Conservation (phyloP, 1,140 invertebrate species). For the Pseudomyrmex sp. region DNA sequence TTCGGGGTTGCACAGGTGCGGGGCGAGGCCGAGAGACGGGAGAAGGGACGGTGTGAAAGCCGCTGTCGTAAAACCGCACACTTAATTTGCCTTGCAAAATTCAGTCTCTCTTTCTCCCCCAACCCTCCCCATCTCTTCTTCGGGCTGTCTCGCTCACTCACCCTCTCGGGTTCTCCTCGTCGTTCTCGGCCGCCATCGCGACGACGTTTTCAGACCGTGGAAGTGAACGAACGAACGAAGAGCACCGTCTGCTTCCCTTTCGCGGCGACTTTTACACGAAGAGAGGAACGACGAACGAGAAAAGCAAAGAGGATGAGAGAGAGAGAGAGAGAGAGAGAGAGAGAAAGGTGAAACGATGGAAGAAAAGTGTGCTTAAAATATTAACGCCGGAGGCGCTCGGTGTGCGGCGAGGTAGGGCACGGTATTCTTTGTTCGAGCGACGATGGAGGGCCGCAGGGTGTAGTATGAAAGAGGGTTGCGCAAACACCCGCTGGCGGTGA, state of each 20-base stretch:
- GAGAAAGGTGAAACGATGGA: conserved; percentile 65
- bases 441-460: conserved; percentile 70
- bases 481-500: conserved; percentile 80
- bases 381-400: conserved; percentile 83
- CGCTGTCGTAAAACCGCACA: conserved; percentile 84
- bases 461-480: conserved; percentile 72
- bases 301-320: conserved; percentile 57
- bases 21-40: conserved; percentile 17
- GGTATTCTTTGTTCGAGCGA: conserved; percentile 81
- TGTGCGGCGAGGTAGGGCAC: conserved; percentile 64
- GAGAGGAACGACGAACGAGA: conserved; percentile 42
- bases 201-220: conserved; percentile 44
- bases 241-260: conserved; percentile 46
- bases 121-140: conserved; percentile 10
- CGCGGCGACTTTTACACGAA: conserved; percentile 35
- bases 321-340: conserved; percentile 30
- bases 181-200: conserved; percentile 23
- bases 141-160: conserved; percentile 3
- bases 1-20: conserved; percentile 63
- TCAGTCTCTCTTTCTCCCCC: conserved; percentile 76
- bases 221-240: conserved; percentile 53
- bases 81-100: conserved; percentile 86
- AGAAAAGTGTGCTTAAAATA: conserved; percentile 86
- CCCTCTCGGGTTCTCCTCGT: conserved; percentile 28
- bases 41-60: conserved; percentile 78